Conservation (phyloP, 2,888 invertebrate species). For the Leptothorax acervorum region DNA sequence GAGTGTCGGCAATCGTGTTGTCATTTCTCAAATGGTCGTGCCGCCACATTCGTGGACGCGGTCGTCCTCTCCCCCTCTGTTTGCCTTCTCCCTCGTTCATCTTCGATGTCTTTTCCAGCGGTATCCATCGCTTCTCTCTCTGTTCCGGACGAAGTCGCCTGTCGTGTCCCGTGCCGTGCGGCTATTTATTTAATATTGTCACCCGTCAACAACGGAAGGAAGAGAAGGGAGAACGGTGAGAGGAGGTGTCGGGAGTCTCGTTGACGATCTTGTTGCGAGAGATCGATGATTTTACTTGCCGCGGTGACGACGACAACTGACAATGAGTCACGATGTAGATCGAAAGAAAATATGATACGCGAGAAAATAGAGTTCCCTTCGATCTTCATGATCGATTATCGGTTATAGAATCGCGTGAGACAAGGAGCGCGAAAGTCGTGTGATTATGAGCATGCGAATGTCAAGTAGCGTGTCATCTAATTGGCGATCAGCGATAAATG, state of each 20-base stretch:
- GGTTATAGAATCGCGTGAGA: neutral
- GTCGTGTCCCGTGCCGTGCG: slow-evolving; percentile 68
- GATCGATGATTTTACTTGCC: slow-evolving; percentile 65
- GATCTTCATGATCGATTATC: slow-evolving; percentile 14
- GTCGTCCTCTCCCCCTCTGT: slow-evolving; percentile 22
- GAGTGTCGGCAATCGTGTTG: slow-evolving; percentile 80
- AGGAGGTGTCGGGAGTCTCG: slow-evolving; percentile 30
- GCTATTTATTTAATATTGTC: slow-evolving; percentile 82
- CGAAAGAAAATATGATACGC: neutral
- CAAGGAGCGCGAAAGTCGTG: neutral
- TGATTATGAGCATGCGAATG: neutral
- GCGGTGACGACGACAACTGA: slow-evolving; percentile 17
- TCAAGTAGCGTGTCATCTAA: slow-evolving; percentile 20
- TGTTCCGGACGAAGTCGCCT: slow-evolving; percentile 42
- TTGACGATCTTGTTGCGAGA: slow-evolving; percentile 59
- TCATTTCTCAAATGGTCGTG: slow-evolving; percentile 79
- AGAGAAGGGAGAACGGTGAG: neutral
- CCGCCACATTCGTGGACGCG: slow-evolving; percentile 69
- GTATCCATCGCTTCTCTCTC: slow-evolving; percentile 18
- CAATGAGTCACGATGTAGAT: neutral
- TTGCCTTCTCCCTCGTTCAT: slow-evolving; percentile 26
- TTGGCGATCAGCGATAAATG: slow-evolving; percentile 13
- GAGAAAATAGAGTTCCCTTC: neutral
- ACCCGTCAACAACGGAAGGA: slow-evolving; percentile 68
- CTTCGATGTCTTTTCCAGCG: slow-evolving; percentile 14